Evolutionary conservation across 2,113 vertebrate genomes (phyloP).

Genomic region (Plotosus lineatus): DNA sequence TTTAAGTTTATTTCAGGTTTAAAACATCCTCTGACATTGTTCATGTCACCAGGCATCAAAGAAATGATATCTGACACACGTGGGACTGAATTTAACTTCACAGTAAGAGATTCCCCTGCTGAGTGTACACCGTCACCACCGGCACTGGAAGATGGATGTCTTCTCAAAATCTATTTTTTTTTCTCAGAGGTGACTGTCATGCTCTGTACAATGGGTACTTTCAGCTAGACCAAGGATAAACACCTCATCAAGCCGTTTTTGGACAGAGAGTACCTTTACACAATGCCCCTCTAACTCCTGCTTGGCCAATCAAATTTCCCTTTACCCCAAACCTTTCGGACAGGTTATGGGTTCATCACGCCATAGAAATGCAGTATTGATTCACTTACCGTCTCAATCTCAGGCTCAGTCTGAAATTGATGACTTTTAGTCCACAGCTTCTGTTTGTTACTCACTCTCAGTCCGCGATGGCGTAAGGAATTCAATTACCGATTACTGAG

Average conservation of each 20-base stretch:
- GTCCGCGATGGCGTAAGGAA: slow-evolving; percentile 22
- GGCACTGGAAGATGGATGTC: not conserved
- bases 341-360: slow-evolving; percentile 58
- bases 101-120: not conserved
- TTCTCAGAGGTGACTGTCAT: slow-evolving; percentile 27
- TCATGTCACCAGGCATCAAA: slow-evolving; percentile 10
- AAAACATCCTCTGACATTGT: not conserved
- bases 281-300: slow-evolving; percentile 41
- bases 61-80: slow-evolving; percentile 31
- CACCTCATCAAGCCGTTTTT: slow-evolving; percentile 34
- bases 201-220: slow-evolving; percentile 41
- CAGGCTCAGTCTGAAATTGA: slow-evolving; percentile 50
- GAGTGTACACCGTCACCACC: not conserved
- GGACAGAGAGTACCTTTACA: slow-evolving; percentile 36
- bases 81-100: slow-evolving; percentile 22
- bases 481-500: slow-evolving; percentile 45
- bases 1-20: not conserved
- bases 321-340: slow-evolving; percentile 52
- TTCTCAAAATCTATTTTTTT: slow-evolving; percentile 37
- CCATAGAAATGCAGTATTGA: slow-evolving; percentile 64
- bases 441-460: slow-evolving; percentile 37
- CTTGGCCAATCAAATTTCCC: slow-evolving; percentile 44
- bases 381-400: slow-evolving; percentile 61
- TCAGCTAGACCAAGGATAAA: slow-evolving; percentile 39
- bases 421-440: slow-evolving; percentile 45